Percentiles rank a stretch among this genome's conserved stretches.
Conservation (phyloP, 23 tunicate genomes). For the Diplosoma virens region DNA sequence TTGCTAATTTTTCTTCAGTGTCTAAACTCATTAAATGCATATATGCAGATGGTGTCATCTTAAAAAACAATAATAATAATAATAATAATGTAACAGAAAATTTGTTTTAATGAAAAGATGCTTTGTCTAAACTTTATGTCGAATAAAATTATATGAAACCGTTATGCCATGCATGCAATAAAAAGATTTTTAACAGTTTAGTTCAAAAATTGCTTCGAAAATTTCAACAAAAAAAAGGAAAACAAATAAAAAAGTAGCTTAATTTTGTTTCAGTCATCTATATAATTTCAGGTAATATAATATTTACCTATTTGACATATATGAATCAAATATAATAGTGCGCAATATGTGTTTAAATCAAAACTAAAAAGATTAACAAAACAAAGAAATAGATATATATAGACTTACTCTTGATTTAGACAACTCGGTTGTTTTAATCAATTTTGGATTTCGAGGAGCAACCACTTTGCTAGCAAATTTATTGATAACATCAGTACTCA, state of each 20-base stretch:
- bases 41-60: slow-evolving; percentile 86
- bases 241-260: background rate
- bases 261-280: background rate
- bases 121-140: too few species aligned
- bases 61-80: background rate
- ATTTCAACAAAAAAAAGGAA: background rate
- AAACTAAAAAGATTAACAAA: too few species aligned
- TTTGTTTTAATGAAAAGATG: too few species aligned
- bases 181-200: too few species aligned
- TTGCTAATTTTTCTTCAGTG: slow-evolving; percentile 79
- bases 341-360: too few species aligned
- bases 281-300: background rate
- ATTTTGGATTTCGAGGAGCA: slow-evolving; percentile 94
- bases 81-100: background rate
- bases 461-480: slow-evolving; percentile 79
- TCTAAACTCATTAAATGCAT: slow-evolving; percentile 81
- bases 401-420: slow-evolving; percentile 59
- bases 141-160: too few species aligned
- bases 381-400: background rate
- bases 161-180: background rate
- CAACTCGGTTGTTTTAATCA: slow-evolving; percentile 59
- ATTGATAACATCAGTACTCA: slow-evolving; percentile 46
- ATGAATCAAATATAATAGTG: background rate
- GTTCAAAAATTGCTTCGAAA: too few species aligned
- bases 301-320: background rate